Evolutionary conservation across 2,888 invertebrate species (phyloP), one percentile per base, ranked within the genome.

Genomic region (Agriotes lineatus): DNA sequence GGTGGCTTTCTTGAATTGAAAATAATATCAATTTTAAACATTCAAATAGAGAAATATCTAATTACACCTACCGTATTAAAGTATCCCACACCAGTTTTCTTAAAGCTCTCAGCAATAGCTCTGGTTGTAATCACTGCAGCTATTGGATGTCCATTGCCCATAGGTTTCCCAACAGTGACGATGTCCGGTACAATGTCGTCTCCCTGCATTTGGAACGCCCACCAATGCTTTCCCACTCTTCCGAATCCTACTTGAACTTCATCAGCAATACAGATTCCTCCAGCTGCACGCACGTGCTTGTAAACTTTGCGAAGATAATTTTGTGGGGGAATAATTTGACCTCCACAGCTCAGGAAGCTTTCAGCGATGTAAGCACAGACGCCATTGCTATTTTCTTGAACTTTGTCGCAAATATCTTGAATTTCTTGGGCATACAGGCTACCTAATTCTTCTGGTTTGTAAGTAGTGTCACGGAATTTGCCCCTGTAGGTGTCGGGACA

Each of bases 201-300:
- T 54, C 90, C 90, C 80, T 96, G 95, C 4, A 93, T 88, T 84
- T 99, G 92, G 81, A 97, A 99, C 0, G 96, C 97, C 99, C 99
- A 99, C 91, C 96, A 97, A 81, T 96, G 94, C 59, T 90, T 91
- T 10, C 99, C 99, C 16, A 95, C 93, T 50, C 99, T 88, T 0
- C 99, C 99, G 82, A 99, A 99, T 9, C 99, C 99, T 22, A 97
- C 97, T 87, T 99, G 98, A 0, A 99, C 99, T 84, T 99, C 99
- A 83, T 99, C 99, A 10, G 97, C 97, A 73, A 99, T 96, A 82
- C 97, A 96, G 0, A 99, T 88, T 1, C 98, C 99, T 37, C 97
- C 98, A 30, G 96, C 94, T 58, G 90, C 90, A 52, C 93, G 91
- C 0, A 99, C 93, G 80, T 92, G 86, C 90, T 92, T 90, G 84